These are phyloP conservation scores for Otus sunia DNA, from an alignment of 2,113 vertebrate species.

Conservation along the genomic window DNA sequence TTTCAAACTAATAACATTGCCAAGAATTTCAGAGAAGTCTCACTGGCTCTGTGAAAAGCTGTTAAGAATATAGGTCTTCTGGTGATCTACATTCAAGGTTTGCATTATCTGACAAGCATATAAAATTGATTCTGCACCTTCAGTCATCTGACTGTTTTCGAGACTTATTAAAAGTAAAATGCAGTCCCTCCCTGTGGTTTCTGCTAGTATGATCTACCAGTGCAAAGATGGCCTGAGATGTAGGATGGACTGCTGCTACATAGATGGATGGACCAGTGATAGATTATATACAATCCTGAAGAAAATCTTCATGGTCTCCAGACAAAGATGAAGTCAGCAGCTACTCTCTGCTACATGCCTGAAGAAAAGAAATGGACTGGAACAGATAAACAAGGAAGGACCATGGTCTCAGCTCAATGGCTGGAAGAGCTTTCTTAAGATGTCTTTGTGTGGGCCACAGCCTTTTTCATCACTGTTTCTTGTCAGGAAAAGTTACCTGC, in stretches of 20 bases:
- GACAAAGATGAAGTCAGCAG: not conserved
- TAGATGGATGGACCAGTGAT: not conserved
- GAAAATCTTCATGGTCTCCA: not conserved
- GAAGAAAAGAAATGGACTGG: not conserved
- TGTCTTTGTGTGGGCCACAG: not conserved
- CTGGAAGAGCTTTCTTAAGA: not conserved
- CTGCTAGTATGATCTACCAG: not conserved
- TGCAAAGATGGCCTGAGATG: not conserved
- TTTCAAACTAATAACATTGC: not conserved
- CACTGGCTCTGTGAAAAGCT: not conserved
- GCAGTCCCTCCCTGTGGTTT: not conserved
- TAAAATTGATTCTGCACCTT: not conserved
- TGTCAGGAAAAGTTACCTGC: not conserved
- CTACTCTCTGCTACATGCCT: not conserved
- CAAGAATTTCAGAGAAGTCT: not conserved
- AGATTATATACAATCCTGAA: not conserved
- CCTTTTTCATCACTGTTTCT: not conserved
- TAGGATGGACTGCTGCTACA: not conserved
- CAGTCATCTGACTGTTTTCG: not conserved
- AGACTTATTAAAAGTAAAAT: not conserved
- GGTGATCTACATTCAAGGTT: not conserved
- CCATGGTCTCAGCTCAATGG: not conserved
- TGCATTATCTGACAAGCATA: not conserved
- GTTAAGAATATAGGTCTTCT: not conserved
- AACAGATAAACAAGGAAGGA: not conserved